phyloP scores from a whole-genome alignment of 2,113 vertebrate species.

The Agapornis roseicollis region DNA sequence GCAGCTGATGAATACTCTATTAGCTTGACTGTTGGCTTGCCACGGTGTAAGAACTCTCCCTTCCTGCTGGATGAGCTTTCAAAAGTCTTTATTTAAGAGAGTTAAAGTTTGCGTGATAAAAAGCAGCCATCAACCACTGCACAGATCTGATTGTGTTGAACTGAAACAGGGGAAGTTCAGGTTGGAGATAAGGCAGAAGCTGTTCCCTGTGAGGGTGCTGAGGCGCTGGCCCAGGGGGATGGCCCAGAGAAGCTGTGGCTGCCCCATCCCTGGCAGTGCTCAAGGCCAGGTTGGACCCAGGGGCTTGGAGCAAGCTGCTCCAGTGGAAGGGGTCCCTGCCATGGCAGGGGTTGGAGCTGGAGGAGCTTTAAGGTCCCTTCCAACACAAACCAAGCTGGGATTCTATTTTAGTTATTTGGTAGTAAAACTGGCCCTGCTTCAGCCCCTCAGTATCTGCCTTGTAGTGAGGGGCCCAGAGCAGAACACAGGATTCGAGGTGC shows the following conservation, averaged over 20 bases:
- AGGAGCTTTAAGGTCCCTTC: neutral
- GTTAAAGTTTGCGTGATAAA: neutral
- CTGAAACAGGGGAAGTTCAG: neutral
- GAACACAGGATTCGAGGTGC: too few species aligned
- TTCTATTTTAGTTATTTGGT: too few species aligned
- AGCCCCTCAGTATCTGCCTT: too few species aligned
- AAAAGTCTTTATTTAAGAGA: neutral
- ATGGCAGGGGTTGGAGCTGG: too few species aligned
- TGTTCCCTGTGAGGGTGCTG: neutral
- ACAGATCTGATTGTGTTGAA: neutral
- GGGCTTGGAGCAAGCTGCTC: too few species aligned
- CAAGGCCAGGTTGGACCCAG: too few species aligned
- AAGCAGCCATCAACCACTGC: neutral
- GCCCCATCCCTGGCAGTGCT: neutral
- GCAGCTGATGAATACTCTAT: neutral
- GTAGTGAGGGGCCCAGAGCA: too few species aligned
- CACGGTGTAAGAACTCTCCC: neutral
- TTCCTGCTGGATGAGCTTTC: neutral
- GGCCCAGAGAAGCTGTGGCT: too few species aligned
- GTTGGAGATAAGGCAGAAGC: neutral
- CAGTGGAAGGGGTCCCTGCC: too few species aligned
- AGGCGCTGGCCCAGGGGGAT: neutral
- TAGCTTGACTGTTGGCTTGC: neutral
- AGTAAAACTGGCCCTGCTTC: too few species aligned
- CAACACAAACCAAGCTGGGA: neutral